Conservation (phyloP, 2,888 invertebrate species). For the Morpho deidamia region DNA sequence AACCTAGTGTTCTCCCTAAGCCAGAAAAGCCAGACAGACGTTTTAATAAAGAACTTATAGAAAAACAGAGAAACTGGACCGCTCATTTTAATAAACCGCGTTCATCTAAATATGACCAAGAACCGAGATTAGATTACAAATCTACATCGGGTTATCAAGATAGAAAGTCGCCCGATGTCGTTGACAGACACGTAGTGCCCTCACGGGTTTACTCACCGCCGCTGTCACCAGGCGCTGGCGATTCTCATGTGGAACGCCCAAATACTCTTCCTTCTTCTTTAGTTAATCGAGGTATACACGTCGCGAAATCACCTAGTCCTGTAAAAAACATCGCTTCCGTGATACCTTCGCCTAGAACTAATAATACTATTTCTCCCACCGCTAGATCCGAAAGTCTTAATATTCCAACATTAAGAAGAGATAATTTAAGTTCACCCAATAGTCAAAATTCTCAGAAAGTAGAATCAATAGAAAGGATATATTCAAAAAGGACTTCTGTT, state of each 20-base stretch:
- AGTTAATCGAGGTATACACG: conserved; percentile 52
- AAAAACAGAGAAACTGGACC: conserved; percentile 95
- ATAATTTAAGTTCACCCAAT: conserved; percentile 42
- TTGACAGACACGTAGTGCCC: conserved; percentile 58
- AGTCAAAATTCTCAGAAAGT: conserved; percentile 36
- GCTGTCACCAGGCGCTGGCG: conserved; percentile 78
- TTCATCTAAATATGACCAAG: conserved; percentile 61
- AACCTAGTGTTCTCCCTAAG: conserved; percentile 81
- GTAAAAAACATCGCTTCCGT: conserved; percentile 52
- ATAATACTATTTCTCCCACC: conserved; percentile 41
- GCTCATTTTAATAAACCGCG: conserved; percentile 91
- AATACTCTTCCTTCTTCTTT: conserved; percentile 60
- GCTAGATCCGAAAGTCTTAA: conserved; percentile 42
- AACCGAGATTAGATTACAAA: conserved; percentile 53
- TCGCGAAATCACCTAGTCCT: conserved; percentile 66
- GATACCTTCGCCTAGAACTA: conserved; percentile 49
- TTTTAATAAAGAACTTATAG: conserved; percentile 91
- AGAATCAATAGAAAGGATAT: conserved; percentile 39
- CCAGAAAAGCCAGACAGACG: conserved; percentile 91
- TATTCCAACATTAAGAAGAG: conserved; percentile 45
- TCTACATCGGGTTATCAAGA: conserved; percentile 53
- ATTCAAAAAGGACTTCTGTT: conserved; percentile 39
- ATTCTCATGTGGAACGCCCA: conserved; percentile 67
- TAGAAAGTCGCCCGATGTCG: conserved; percentile 57
- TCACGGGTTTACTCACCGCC: conserved; percentile 74